Base-by-base conservation (phyloP, 35 echinoderm and acorn worm genomes). In the Apostichopus japonicus region DNA sequence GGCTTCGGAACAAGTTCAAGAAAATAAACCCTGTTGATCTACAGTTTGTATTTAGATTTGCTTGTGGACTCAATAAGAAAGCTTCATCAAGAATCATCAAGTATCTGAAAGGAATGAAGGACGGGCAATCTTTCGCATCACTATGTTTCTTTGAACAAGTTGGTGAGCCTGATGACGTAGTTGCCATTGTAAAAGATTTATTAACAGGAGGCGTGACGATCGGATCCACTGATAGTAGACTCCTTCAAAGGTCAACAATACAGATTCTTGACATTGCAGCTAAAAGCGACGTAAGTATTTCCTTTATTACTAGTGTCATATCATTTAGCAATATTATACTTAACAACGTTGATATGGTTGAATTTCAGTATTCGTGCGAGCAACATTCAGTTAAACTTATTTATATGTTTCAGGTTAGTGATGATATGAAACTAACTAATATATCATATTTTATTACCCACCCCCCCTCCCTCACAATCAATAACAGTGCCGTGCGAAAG, bases 41-140 rank as follows among this genome's bases (percentile, higher is more conserved):
- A 6, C 79, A 83, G 6, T 83, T 55, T 56, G 51, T 83, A 55
- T 83, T 55, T 83, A 53, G 79, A 55, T 83, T 83, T 83, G 79
- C 79, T 25, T 83, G 79, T 83, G 79, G 79, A 8, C 6, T 83
- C 3, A 53, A 83, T 54, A 21, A 55, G 44, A 83, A 83, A 54
- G 79, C 79, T 54, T 14, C 79, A 17, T 1, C 6, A 6, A 53
- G 79, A 83, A 83, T 83, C 10, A 83, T 83, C 9, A 83, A 56
- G 21, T 54, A 17, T 83, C 54, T 83, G 17, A 53, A 56, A 21
- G 54, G 15, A n/a, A 55, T 83, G 16, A 13, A 83, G 17, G 79
- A 15, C 17, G 51, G 79, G 14, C 7, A 56, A 16, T 56, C 51
- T 55, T 83, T 83, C 16, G 79, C 79, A 17, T 5, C 79, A 4